Evolutionary conservation across 2,113 vertebrate species (phyloP).

Genomic region (Clarias magur): DNA sequence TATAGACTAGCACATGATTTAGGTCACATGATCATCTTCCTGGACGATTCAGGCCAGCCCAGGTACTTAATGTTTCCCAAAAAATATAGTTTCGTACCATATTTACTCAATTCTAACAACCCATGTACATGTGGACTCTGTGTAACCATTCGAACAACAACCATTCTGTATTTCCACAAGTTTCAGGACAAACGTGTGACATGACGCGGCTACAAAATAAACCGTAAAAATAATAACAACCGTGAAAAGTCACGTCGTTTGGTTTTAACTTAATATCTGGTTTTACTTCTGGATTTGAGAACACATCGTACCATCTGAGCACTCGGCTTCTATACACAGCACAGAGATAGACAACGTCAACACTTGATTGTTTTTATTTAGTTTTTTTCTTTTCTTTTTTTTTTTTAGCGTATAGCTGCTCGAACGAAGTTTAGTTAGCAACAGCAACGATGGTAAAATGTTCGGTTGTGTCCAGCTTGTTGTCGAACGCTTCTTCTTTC

Average conservation of each 20-base stretch:
- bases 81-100: background rate
- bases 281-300: conserved; percentile 13
- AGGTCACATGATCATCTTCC: background rate
- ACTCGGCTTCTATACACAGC: conserved; percentile 30
- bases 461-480: background rate
- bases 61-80: background rate
- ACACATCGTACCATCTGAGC: conserved; percentile 22
- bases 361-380: background rate
- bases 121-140: background rate
- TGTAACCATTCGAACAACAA: background rate
- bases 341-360: conserved; percentile 20
- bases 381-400: background rate
- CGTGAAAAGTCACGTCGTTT: background rate
- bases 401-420: conserved; percentile 13
- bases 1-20: background rate
- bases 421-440: conserved; percentile 7
- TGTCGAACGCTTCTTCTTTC: background rate
- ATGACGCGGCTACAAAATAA: background rate
- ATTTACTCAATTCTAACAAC: background rate
- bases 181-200: background rate
- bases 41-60: background rate
- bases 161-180: background rate
- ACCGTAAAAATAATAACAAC: background rate
- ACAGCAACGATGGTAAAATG: background rate
- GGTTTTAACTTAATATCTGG: background rate